Evolutionary conservation across 2,797 vertebrate species (phyloP).

Genomic region (Dermochelys coriacea): DNA sequence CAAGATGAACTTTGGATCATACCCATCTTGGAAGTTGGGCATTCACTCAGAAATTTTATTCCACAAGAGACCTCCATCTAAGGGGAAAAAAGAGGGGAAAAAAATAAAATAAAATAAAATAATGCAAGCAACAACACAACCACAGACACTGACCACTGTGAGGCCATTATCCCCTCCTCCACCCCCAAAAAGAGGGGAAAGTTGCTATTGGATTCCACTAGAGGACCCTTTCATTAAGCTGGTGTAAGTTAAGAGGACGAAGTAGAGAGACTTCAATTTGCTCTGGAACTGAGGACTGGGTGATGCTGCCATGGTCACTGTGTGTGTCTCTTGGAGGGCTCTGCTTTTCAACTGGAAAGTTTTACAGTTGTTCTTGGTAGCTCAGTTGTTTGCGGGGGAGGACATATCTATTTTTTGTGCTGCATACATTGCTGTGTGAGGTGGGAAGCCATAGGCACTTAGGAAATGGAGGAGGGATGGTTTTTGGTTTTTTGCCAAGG

Average conservation of each 20-base stretch:
- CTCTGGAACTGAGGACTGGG: background rate
- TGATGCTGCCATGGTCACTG: background rate
- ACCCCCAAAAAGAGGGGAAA: background rate
- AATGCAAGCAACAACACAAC: background rate
- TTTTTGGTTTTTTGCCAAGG: background rate
- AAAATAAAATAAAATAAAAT: background rate
- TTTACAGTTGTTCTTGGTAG: background rate
- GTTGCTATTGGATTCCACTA: background rate
- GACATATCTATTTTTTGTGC: background rate
- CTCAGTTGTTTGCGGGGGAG: background rate
- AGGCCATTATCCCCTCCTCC: background rate
- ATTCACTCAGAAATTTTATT: background rate
- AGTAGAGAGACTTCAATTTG: background rate
- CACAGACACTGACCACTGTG: background rate
- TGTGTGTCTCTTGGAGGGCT: background rate
- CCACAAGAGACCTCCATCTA: background rate
- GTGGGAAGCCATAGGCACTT: background rate
- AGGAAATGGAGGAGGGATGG: background rate
- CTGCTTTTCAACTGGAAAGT: background rate
- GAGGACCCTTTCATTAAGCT: background rate
- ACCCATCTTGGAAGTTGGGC: background rate
- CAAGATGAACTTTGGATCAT: background rate
- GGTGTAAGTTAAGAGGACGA: background rate
- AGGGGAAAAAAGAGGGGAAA: background rate
- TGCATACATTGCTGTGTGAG: background rate